Evolutionary conservation across 2,888 invertebrate genomes (phyloP), one percentile per base, ranked within the genome.

Genomic region (Imbricaverruca yamaguchii): DNA sequence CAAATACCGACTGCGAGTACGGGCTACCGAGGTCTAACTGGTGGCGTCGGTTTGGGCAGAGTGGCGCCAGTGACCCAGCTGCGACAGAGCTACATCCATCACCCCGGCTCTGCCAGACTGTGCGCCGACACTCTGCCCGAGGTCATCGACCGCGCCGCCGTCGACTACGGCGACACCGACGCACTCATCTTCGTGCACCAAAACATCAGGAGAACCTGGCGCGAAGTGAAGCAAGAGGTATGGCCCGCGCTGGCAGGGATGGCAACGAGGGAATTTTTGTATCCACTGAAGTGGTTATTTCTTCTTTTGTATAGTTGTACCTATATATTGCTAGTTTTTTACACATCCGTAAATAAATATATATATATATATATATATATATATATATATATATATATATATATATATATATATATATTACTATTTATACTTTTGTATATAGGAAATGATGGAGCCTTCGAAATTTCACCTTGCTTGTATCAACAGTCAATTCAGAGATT

Each of bases 351-450:
- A 57, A 61, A 57, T 59, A 80, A 7, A 80, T 80, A 57, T 80
- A 18, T 80, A 57, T 80, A 57, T 80, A 57, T 80, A 57, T 59
- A 57, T 80, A 57, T 80, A 57, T 80, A 57, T 61, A 57, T 57
- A 57, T 80, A 57, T 80, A 57, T 80, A 57, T 57, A 57, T 57
- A 57, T 57, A 57, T 57, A 57, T 57, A 57, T 57, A 57, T 57
- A 57, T 57, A 57, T 57, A 57, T 57, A 57, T 57, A 57, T 57
- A 57, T 57, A 57, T 57, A 57, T 57, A 57, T 57, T 11, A 11
- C 9, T 57, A 59, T 59, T 13, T 59, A 59, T 59, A 59, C 0
- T 13, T 59, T 13, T 59, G 15, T 59, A 59, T 59, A 1, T 59
- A 7, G 11, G 15, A 59, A 13, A 59, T 59, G 39, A 59, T 59